A percentile compares a stretch with the other conserved stretches of the same genome.
These are phyloP conservation scores for Brachylomia viminalis DNA, from an alignment of 2,888 invertebrate genomes.

Conservation along the genomic window DNA sequence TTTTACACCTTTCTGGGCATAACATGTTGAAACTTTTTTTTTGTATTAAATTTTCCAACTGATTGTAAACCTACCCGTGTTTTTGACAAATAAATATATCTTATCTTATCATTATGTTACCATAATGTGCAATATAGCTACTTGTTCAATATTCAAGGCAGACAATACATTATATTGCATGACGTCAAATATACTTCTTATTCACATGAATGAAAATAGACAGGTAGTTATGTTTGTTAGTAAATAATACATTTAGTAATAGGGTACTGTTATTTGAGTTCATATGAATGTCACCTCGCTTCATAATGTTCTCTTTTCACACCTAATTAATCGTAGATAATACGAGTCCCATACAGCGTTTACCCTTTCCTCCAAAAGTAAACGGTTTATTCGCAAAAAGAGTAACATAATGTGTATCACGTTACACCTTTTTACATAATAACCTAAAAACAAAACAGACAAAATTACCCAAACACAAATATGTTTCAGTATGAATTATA, in stretches of 20 bases:
- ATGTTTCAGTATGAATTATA: conserved; percentile 56
- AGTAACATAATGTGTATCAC: conserved; percentile 13
- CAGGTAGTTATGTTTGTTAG: background rate
- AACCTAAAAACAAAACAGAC: conserved; percentile 51
- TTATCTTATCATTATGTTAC: too few relatives aligned
- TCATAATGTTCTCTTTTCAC: background rate
- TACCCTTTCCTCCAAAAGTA: conserved; percentile 12
- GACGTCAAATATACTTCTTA: background rate
- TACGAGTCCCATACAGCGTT: background rate
- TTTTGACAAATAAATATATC: too few relatives aligned
- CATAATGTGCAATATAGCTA: background rate
- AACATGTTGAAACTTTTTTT: too few relatives aligned
- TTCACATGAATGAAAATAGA: background rate
- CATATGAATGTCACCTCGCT: background rate
- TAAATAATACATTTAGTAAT: background rate
- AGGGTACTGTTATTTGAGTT: background rate
- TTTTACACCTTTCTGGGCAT: too few relatives aligned
- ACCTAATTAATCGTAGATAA: conserved; percentile 3
- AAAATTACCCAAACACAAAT: conserved; percentile 46
- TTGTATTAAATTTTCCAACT: too few relatives aligned
- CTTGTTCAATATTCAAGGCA: background rate
- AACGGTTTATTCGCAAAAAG: conserved; percentile 39
- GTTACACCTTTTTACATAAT: conserved; percentile 54
- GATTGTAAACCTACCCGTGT: too few relatives aligned
- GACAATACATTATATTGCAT: background rate